phyloP scores from a whole-genome alignment of 2,797 vertebrate species.

The Hyperoplus immaculatus region DNA sequence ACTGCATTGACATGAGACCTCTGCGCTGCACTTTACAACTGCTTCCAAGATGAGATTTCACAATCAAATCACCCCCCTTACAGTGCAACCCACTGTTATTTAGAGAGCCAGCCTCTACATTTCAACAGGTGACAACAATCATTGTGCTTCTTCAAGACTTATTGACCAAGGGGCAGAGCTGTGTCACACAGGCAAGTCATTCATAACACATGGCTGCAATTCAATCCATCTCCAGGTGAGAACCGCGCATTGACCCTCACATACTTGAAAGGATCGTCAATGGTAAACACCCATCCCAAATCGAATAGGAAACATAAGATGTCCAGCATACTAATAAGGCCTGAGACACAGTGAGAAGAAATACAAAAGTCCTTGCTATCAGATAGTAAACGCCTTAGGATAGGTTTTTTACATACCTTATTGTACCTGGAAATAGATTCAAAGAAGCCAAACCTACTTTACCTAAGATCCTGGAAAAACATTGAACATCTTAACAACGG shows the following conservation, averaged over 20 bases:
- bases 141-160: constrained; percentile 14
- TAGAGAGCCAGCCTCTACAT: constrained; percentile 17
- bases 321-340: constrained; percentile 53
- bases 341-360: constrained; percentile 24
- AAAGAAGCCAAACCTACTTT: constrained; percentile 29
- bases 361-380: constrained; percentile 24
- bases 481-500: constrained; percentile 33
- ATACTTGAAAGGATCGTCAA: constrained; percentile 43
- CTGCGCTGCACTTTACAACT: not conserved
- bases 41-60: constrained; percentile 26
- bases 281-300: constrained; percentile 28
- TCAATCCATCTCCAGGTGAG: constrained; percentile 70
- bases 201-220: constrained; percentile 60
- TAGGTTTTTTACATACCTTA: constrained; percentile 50
- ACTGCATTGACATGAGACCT: constrained; percentile 30
- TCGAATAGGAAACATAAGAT: constrained; percentile 51
- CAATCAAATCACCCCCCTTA: constrained; percentile 38
- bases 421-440: constrained; percentile 49
- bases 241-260: constrained; percentile 65
- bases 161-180: constrained; percentile 34
- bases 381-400: constrained; percentile 41
- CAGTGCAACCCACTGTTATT: constrained; percentile 6
- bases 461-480: constrained; percentile 39
- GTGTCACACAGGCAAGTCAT: constrained; percentile 39
- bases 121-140: constrained; percentile 16